Percentiles rank a stretch among this genome's conserved stretches.
Conservation (phyloP, 2,113 vertebrate species). For the Bufo gargarizans region DNA sequence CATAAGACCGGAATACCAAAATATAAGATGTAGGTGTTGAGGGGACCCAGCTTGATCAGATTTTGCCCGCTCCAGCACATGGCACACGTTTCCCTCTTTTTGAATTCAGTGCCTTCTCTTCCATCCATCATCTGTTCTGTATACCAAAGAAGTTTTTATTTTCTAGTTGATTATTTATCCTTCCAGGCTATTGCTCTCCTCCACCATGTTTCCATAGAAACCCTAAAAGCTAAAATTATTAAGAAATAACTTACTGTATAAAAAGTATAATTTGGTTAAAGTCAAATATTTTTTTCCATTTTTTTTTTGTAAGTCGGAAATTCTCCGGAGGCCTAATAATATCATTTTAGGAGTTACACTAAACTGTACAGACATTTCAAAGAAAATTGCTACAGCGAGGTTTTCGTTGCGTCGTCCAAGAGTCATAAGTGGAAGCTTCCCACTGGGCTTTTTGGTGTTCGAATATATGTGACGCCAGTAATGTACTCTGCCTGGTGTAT, state of each 20-base stretch:
- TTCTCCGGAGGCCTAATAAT: conserved; percentile 4
- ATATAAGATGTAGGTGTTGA: not conserved
- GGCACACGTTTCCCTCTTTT: not conserved
- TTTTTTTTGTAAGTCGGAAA: not conserved
- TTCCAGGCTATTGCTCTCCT: not conserved
- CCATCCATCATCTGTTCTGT: not conserved
- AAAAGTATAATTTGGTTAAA: conserved; percentile 28
- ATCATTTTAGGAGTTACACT: conserved; percentile 19
- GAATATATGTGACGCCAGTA: not conserved
- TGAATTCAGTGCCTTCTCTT: not conserved
- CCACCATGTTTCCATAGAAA: conserved; percentile 1
- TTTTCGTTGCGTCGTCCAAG: not conserved
- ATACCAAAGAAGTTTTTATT: not conserved
- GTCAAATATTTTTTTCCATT: not conserved
- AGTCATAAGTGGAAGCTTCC: not conserved
- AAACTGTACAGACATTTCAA: conserved; percentile 14
- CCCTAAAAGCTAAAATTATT: conserved; percentile 17
- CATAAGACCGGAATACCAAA: too few relatives aligned
- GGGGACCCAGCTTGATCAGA: not conserved
- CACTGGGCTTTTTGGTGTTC: not conserved
- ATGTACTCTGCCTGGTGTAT: not conserved
- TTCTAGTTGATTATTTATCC: conserved; percentile 7
- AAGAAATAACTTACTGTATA: not conserved
- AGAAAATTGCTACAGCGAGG: not conserved
- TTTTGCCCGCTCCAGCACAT: not conserved